phyloP scores from a whole-genome alignment of 2,113 vertebrate species.

The Cyprinus carpio region DNA sequence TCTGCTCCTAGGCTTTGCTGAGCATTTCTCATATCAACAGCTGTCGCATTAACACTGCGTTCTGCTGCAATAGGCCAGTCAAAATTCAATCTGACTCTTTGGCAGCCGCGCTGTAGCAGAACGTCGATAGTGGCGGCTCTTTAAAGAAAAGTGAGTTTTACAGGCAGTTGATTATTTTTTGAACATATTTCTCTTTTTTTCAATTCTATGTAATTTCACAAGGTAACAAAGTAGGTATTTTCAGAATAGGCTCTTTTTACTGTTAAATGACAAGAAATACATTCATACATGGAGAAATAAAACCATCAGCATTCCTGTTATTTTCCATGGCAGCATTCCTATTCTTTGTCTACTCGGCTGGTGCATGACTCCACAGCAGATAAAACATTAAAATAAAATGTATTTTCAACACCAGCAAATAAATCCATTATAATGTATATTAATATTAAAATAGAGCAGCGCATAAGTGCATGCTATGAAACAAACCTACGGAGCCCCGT shows the following conservation, averaged over 20 bases:
- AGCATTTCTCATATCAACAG: conserved; percentile 15
- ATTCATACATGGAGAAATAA: not conserved
- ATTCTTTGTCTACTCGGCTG: not conserved
- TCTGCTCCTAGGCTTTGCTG: conserved; percentile 24
- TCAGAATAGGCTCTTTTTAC: not conserved
- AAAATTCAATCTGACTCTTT: not conserved
- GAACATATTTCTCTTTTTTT: not conserved
- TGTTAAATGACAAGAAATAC: not conserved
- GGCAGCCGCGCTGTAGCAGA: not conserved
- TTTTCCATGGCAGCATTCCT: not conserved
- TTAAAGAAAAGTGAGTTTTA: not conserved
- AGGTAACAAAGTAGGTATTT: not conserved
- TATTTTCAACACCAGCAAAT: no score
- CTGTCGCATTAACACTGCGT: not conserved
- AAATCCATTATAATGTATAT: no score
- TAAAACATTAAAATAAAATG: no score
- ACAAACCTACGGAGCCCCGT: no score
- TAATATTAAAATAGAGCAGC: no score
- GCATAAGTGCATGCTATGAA: not conserved
- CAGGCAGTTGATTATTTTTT: not conserved
- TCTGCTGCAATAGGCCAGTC: not conserved
- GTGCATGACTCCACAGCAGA: no score
- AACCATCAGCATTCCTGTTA: not conserved
- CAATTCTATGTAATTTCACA: not conserved
- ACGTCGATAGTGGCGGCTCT: not conserved